Conservation (phyloP, 2,113 vertebrate genomes). For the Pan paniscus region DNA sequence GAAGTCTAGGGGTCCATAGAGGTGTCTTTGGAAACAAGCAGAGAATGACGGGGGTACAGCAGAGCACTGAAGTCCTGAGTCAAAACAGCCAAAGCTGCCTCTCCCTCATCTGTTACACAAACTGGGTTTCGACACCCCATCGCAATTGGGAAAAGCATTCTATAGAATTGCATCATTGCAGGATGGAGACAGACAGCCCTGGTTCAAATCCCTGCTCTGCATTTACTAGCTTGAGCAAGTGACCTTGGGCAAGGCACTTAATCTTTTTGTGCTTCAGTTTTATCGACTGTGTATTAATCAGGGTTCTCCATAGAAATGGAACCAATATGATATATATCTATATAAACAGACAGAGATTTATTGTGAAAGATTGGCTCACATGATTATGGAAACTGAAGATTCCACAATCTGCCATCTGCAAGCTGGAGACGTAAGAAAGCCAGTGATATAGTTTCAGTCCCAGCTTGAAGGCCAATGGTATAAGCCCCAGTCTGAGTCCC, state of each 20-base stretch:
- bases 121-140: accelerated
- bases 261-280: background rate
- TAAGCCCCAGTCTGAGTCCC: background rate
- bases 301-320: background rate
- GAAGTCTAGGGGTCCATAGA: too few species aligned
- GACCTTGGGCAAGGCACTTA: background rate
- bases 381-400: background rate
- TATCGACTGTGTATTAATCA: background rate
- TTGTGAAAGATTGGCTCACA: too few species aligned
- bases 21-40: background rate
- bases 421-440: background rate
- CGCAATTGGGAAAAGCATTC: background rate
- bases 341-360: background rate
- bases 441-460: background rate
- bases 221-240: background rate
- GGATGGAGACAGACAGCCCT: background rate
- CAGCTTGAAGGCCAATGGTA: background rate
- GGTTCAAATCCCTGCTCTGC: background rate
- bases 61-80: background rate
- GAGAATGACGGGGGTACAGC: accelerated
- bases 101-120: background rate
- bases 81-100: background rate
- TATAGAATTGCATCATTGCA: accelerated
- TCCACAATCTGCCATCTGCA: background rate
- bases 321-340: background rate